These are phyloP conservation scores for Rhodeus uyekii DNA, from an alignment of 2,797 vertebrate genomes.

Conservation along the genomic window DNA sequence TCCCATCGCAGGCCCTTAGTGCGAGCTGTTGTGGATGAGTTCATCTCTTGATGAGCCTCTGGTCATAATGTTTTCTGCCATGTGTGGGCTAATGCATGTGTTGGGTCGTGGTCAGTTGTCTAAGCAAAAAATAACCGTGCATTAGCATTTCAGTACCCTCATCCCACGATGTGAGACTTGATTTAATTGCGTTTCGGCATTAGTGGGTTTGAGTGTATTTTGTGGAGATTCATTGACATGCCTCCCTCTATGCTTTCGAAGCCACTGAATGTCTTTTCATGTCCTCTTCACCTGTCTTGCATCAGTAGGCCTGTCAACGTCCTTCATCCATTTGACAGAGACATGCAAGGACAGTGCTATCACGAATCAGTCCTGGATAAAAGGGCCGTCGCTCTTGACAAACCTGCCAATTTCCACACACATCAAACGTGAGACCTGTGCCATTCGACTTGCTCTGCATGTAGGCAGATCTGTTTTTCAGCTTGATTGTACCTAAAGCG, in stretches of 20 bases:
- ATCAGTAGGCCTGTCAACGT: neutral
- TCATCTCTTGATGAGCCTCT: slow-evolving; percentile 12
- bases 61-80: neutral
- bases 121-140: neutral
- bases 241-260: neutral
- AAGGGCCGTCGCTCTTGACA: slow-evolving; percentile 13
- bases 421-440: neutral
- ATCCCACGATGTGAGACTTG: neutral
- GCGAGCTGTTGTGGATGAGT: slow-evolving; percentile 53
- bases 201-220: neutral
- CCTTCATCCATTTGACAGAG: slow-evolving; percentile 15
- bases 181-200: neutral
- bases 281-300: slow-evolving; percentile 27
- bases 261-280: slow-evolving; percentile 7
- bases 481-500: slow-evolving; percentile 22
- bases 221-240: neutral
- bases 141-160: neutral
- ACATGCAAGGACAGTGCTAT: neutral
- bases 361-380: slow-evolving; percentile 14
- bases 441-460: neutral
- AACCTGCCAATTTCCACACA: slow-evolving; percentile 6
- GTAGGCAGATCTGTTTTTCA: slow-evolving; percentile 19
- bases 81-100: neutral
- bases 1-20: slow-evolving; percentile 57
- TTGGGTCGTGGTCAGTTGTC: neutral